Conservation (phyloP, 2,113 vertebrate genomes). For the Campylomormyrus tamandua region DNA sequence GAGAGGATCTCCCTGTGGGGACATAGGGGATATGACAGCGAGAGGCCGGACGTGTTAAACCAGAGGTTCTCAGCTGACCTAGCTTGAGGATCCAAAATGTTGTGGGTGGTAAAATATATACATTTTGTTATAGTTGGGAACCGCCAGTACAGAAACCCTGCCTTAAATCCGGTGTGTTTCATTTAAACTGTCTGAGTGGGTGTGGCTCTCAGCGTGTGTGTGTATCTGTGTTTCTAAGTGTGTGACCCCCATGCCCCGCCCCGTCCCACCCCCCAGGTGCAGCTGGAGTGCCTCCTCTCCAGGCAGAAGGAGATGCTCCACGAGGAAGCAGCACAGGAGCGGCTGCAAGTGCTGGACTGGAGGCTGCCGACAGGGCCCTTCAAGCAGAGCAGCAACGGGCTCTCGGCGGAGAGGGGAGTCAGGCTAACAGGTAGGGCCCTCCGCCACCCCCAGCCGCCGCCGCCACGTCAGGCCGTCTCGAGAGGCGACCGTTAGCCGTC, state of each 20-base stretch:
- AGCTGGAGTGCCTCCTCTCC: constrained; percentile 82
- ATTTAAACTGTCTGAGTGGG: neutral
- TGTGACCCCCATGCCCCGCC: neutral
- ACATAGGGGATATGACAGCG: neutral
- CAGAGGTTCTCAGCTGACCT: neutral
- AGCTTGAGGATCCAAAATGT: neutral
- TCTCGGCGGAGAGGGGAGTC: constrained; percentile 54
- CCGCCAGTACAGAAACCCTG: no score
- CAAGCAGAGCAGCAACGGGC: constrained; percentile 71
- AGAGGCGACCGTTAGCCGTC: neutral
- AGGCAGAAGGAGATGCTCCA: constrained; percentile 91
- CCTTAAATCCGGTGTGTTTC: neutral
- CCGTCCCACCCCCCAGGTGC: constrained; percentile 45
- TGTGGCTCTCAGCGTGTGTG: neutral
- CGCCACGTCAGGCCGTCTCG: neutral
- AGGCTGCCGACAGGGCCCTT: constrained; percentile 70
- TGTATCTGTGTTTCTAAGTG: neutral
- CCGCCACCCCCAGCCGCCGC: neutral
- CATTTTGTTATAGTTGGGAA: neutral
- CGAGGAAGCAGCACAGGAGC: constrained; percentile 75
- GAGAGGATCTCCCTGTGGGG: neutral
- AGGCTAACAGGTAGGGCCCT: constrained; percentile 66
- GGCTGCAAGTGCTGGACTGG: constrained; percentile 70
- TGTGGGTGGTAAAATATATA: neutral
- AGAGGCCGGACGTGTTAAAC: neutral